A percentile compares a stretch with the other conserved stretches of the same genome.
phyloP scores from a whole-genome alignment of 1,140 invertebrate species.

The Mycetomoellerius zeteki region DNA sequence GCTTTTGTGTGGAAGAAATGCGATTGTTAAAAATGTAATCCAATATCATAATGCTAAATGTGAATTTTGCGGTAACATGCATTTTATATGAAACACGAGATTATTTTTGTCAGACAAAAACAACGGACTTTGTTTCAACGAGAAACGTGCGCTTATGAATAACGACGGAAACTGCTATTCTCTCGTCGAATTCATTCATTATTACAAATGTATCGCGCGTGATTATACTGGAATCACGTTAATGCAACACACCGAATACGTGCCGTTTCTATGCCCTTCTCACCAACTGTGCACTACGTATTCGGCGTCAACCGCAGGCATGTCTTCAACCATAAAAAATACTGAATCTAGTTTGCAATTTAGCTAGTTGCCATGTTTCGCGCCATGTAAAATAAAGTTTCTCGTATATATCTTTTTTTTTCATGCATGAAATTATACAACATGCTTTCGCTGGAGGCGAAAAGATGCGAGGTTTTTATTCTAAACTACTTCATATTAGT shows the following conservation, averaged over 20 bases:
- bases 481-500: not conserved
- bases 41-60: conserved; percentile 43
- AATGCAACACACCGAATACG: conserved; percentile 72
- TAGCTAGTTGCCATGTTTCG: conserved; percentile 15
- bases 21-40: conserved; percentile 34
- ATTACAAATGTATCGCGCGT: conserved; percentile 70
- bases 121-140: conserved; percentile 47
- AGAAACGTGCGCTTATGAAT: conserved; percentile 47
- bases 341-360: conserved; percentile 41
- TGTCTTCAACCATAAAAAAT: conserved; percentile 49
- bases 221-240: conserved; percentile 75
- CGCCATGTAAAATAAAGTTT: conserved; percentile 9
- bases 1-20: conserved; percentile 1
- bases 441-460: not conserved
- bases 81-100: conserved; percentile 40
- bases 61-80: conserved; percentile 2
- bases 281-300: not conserved
- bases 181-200: conserved; percentile 65
- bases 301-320: conserved; percentile 10
- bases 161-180: conserved; percentile 58
- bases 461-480: not conserved
- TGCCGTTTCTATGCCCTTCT: conserved; percentile 67
- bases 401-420: not conserved
- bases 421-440: not conserved
- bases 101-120: conserved; percentile 50